Base-by-base conservation (phyloP, 2,888 invertebrate species). In the Geotrupes spiniger region DNA sequence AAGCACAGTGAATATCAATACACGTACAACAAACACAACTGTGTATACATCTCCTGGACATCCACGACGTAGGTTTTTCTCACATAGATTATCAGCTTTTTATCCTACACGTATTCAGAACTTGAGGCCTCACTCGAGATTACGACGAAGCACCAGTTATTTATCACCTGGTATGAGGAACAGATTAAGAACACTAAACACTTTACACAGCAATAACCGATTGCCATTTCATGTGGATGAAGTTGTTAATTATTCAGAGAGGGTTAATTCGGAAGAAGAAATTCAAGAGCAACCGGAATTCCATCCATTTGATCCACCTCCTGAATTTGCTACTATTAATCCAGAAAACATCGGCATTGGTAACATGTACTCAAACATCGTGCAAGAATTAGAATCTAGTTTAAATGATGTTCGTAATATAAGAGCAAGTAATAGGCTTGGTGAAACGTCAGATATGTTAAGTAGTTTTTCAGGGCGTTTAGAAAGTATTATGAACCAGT, bases 401-500 rank as follows among this genome's bases (percentile, higher is more conserved):
- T 54, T 69, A 42, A 68, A 65, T 44, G 69, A 70, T 44, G 68
- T 69, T 2, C 46, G 68, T 17, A 66, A 66, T 49, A 65, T 70
- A 48, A 54, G 66, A 33, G 62, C 65, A 1, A 64, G 60, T 42
- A 63, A 59, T 43, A 54, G 68, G 6, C 61, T 69, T 2, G 68
- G 67, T 1, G 69, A 70, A 52, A 70, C 67, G 3, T 65, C 69
- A 1, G 68, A 68, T 54, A 67, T 71, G 62, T 49, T 73, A 27
- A 68, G 64, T 50, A 73, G 65, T 51, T 73, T 73, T 52, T 68
- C 72, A 1, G 68, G 70, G 44, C 41, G 59, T 9, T 42, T 73
- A 12, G 71, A 71, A 49, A 70, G 64, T 54, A 70, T 73, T 38
- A 68, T 72, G 67, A 67, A 62, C 46, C 72, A 73, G 52, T 71